Evolutionary conservation across 92 coral and sea anemone species (phyloP), one percentile per base, ranked within the genome.

Genomic region (Porites lobata): DNA sequence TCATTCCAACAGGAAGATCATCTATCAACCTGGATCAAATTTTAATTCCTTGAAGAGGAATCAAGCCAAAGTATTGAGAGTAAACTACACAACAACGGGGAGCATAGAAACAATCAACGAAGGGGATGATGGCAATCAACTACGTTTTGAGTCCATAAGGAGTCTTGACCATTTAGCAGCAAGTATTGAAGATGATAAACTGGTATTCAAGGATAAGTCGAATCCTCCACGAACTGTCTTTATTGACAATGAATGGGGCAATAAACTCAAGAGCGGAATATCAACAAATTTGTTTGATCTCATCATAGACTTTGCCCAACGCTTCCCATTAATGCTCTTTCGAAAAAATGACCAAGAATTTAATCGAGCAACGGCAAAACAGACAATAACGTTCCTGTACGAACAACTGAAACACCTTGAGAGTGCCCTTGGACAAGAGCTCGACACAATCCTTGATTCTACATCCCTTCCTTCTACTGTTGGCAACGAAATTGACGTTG

Each of bases 401-500:
- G 15, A 66, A 19, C 64, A 69, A 19, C 21, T 82, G 65, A 69
- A 54, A 82, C 12, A 66, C 66, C 29, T 50, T 22, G 86, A 69
- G 32, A 82, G 10, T 69, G 66, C 21, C 0, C 76, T 82, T 51
- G 63, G 78, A 54, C 77, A 82, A 69, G 78, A 82, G 5, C 70
- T 8, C 65, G 86, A 82, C 86, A 69, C 86, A 12, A 51, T 69
- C 14, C 14, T 82, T 66, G 86, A 82, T 82, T 82, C 86, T 21
- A 82, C 86, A 52, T n/a, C 62, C 13, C 77, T 82, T 50, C 66
- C 65, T 9, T 82, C 86, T 50, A 15, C 21, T 54, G 64, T 82
- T 1, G 62, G 62, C 64, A 14, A 4, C 38, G 86, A 82, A 66
- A 82, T 82, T 69, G 38, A 82, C 22, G 78, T 82, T 69, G 86